phyloP scores from a whole-genome alignment of 2,113 vertebrate genomes.

The Vidua chalybeata region DNA sequence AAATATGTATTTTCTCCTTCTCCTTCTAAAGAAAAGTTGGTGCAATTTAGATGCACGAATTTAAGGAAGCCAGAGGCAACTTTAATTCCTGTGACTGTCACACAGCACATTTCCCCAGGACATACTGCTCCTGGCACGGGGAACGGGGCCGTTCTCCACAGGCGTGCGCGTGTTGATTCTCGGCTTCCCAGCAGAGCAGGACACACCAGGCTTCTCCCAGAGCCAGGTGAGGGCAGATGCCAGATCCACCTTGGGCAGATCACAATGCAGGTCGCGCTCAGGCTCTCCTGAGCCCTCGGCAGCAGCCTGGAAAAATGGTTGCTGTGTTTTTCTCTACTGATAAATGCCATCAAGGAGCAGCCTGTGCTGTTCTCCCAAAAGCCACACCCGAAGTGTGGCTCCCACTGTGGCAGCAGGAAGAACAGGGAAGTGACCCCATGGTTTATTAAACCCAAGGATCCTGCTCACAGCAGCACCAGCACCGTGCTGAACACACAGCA shows the following conservation, averaged over 20 bases:
- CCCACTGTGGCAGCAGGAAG: rapidly evolving
- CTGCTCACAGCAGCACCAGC: background rate
- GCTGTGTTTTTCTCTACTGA: background rate
- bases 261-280: background rate
- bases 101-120: constrained; percentile 4
- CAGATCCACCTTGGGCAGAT: background rate
- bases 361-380: background rate
- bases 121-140: background rate
- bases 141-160: background rate
- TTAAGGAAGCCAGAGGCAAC: constrained; percentile 29
- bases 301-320: background rate
- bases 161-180: rapidly evolving
- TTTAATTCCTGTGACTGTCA: constrained; percentile 33
- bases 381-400: background rate
- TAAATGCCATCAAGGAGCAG: background rate
- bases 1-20: background rate
- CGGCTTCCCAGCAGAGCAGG: background rate
- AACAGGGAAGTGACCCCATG: rapidly evolving
- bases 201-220: background rate
- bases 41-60: constrained; percentile 13
- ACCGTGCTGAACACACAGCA: rapidly evolving
- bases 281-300: background rate
- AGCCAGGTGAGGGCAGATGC: background rate
- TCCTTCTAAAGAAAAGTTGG: constrained; percentile 30
- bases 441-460: background rate